These are phyloP conservation scores for Coremacera marginata DNA, from an alignment of 2,888 invertebrate genomes.

Conservation along the genomic window DNA sequence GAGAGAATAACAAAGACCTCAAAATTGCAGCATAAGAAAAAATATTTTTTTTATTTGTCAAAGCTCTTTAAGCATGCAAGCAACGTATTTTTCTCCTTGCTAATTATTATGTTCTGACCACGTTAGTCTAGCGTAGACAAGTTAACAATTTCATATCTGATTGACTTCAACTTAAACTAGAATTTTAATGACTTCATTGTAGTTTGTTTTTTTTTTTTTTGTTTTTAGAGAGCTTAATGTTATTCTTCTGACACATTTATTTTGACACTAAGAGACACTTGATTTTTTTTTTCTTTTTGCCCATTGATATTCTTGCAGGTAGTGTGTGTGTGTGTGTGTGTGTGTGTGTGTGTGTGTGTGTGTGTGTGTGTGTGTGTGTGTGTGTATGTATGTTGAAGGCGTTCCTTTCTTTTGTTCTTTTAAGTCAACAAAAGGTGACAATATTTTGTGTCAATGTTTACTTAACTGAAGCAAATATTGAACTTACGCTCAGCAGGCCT, in stretches of 20 bases:
- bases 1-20: too few relatives aligned
- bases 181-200: conserved; percentile 1
- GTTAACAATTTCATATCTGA: neutral
- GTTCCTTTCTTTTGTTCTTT: neutral
- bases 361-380: neutral
- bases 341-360: neutral
- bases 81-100: neutral
- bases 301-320: conserved; percentile 10
- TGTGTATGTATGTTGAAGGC: neutral
- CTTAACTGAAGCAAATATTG: neutral
- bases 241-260: conserved; percentile 10
- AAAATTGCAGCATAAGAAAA: too few relatives aligned
- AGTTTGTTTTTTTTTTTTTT: neutral
- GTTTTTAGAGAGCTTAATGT: neutral
- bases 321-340: conserved; percentile 2
- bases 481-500: neutral
- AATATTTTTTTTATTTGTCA: too few relatives aligned
- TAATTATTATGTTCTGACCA: conserved; percentile 12
- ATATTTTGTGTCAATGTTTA: neutral
- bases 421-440: too few relatives aligned
- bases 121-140: neutral
- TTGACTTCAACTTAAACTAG: neutral
- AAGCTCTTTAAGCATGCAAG: conserved; percentile 21
- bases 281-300: conserved; percentile 20
- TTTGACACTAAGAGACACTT: conserved; percentile 15